phyloP scores from a whole-genome alignment of 2,113 vertebrate genomes.

The Xiphophorus couchianus region DNA sequence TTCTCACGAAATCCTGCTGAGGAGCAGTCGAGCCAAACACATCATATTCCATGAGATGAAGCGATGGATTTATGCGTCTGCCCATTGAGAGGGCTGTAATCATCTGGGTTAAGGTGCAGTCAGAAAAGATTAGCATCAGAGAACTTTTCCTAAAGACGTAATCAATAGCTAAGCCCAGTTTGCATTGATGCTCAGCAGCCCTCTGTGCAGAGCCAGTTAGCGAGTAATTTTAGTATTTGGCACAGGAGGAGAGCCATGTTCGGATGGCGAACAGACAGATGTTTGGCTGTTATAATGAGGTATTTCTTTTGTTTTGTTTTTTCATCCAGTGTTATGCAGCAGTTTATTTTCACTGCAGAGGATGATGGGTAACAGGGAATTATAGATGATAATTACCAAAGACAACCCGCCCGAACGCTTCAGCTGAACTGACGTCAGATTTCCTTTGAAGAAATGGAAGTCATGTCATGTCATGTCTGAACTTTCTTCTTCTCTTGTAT shows the following conservation, averaged over 20 bases:
- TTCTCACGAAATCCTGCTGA: conserved; percentile 23
- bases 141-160: conserved; percentile 19
- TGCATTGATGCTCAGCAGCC: conserved; percentile 10
- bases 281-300: neutral
- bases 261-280: neutral
- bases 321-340: neutral
- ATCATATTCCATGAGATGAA: conserved; percentile 17
- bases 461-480: conserved; percentile 7
- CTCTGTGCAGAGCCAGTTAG: conserved; percentile 7
- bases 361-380: neutral
- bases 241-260: neutral
- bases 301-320: neutral
- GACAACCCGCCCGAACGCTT: conserved; percentile 39
- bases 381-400: conserved; percentile 33
- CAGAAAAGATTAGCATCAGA: conserved; percentile 14
- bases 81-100: conserved; percentile 17
- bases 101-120: neutral
- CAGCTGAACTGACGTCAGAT: conserved; percentile 29
- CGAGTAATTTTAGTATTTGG: conserved; percentile 18
- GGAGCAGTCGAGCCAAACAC: neutral
- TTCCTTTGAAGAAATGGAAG: conserved; percentile 23
- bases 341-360: conserved; percentile 21
- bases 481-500: conserved; percentile 1
- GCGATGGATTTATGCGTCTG: conserved; percentile 20
- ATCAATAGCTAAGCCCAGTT: conserved; percentile 41